These are phyloP conservation scores for Sinohyriopsis cumingii DNA, from an alignment of 2,888 invertebrate genomes.

Conservation along the genomic window DNA sequence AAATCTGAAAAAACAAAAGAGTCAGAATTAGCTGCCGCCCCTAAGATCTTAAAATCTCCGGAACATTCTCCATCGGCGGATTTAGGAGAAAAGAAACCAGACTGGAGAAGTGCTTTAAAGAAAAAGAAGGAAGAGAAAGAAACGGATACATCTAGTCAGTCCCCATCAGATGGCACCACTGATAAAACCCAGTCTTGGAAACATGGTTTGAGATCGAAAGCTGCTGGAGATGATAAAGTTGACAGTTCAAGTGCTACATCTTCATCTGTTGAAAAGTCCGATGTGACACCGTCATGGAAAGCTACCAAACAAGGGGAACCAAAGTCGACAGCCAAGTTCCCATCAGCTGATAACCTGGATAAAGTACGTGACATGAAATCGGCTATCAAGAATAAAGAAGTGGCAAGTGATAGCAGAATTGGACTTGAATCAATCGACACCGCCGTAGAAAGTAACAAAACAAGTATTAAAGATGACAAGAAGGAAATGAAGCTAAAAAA, in stretches of 20 bases:
- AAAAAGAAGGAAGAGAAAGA: conserved; percentile 4
- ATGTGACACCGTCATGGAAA: conserved; percentile 2
- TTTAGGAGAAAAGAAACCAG: conserved; percentile 1
- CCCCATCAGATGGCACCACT: too few species aligned
- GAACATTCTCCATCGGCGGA: background rate
- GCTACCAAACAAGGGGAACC: background rate
- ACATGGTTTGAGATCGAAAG: too few species aligned
- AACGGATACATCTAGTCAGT: background rate
- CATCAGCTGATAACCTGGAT: background rate
- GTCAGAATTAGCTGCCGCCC: too few species aligned
- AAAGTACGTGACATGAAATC: conserved; percentile 5
- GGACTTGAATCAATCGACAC: conserved; percentile 12
- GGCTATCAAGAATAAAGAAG: conserved; percentile 6
- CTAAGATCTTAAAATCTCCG: too few species aligned
- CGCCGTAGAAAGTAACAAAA: conserved; percentile 11
- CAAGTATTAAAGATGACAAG: conserved; percentile 5
- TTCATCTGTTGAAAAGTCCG: background rate
- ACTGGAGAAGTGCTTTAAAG: conserved; percentile 14
- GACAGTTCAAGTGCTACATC: too few species aligned
- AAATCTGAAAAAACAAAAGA: too few species aligned
- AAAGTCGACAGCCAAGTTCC: too few species aligned
- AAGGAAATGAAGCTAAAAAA: conserved; percentile 1
- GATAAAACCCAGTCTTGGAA: too few species aligned
- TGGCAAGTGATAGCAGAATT: conserved; percentile 14
- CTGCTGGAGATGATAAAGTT: too few species aligned